Evolutionary conservation across 2,113 vertebrate genomes (phyloP).

Genomic region (Cololabis saira): DNA sequence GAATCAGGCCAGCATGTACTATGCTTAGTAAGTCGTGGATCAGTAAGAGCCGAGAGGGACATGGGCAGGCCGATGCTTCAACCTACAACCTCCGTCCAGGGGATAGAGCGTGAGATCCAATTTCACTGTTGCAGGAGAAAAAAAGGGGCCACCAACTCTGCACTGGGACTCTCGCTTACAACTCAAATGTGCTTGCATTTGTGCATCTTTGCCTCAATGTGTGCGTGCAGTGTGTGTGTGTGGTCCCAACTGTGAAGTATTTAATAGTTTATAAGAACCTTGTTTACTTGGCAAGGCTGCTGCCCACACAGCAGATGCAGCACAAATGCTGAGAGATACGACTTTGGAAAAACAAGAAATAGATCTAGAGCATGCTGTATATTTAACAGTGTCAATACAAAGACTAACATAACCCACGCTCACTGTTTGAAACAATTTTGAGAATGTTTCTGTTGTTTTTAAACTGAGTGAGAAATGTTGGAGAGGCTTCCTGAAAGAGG

Average conservation of each 20-base stretch:
- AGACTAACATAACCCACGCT: neutral
- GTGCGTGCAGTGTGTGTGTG: conserved; percentile 37
- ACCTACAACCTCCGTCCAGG: conserved; percentile 45
- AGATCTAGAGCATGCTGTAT: conserved; percentile 20
- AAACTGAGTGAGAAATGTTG: too few species aligned
- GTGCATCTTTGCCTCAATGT: conserved; percentile 37
- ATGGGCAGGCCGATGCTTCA: conserved; percentile 27
- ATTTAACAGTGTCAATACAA: conserved; percentile 23
- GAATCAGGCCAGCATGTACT: conserved; percentile 43
- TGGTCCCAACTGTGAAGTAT: conserved; percentile 48
- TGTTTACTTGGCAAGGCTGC: conserved; percentile 69
- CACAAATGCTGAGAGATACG: conserved; percentile 54
- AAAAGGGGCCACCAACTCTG: conserved; percentile 58
- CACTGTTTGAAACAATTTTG: neutral
- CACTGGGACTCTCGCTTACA: conserved; percentile 45
- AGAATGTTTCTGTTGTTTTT: neutral
- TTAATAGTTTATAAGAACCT: conserved; percentile 74
- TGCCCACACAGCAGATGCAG: conserved; percentile 65
- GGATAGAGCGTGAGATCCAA: conserved; percentile 52
- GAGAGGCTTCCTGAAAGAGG: too few species aligned
- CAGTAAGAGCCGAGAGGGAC: conserved; percentile 35
- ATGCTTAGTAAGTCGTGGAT: conserved; percentile 50
- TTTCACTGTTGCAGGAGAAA: conserved; percentile 70
- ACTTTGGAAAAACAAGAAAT: conserved; percentile 48
- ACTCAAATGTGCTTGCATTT: conserved; percentile 36